Percentiles rank a stretch among this genome's conserved stretches.
Conservation (phyloP, 2,888 invertebrate species). For the Ormyrus pomaceus region DNA sequence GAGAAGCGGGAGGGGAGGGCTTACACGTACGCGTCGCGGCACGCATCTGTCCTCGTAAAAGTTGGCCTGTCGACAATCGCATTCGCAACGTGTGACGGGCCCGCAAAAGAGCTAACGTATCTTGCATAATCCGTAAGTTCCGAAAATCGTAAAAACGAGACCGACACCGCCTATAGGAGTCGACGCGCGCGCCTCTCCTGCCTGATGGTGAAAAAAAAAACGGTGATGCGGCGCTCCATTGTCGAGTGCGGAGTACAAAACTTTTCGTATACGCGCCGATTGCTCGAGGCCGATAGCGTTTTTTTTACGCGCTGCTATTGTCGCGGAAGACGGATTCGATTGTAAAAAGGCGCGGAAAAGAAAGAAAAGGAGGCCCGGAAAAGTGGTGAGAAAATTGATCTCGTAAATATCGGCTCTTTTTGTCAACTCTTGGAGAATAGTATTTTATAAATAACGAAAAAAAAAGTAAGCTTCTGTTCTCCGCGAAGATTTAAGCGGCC, state of each 20-base stretch:
- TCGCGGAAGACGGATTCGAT: background rate
- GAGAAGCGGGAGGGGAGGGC: background rate
- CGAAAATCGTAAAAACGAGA: conserved; percentile 41
- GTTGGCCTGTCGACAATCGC: conserved; percentile 43
- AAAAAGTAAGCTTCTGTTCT: background rate
- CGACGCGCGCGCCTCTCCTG: background rate
- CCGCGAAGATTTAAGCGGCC: conserved; percentile 41
- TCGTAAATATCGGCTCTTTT: conserved; percentile 33
- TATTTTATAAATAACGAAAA: conserved; percentile 46
- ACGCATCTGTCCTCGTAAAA: conserved; percentile 56
- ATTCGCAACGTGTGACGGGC: conserved; percentile 39
- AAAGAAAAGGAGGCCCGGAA: background rate
- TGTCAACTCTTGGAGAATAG: conserved; percentile 1
- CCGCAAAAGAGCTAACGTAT: conserved; percentile 3
- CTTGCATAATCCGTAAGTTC: conserved; percentile 51
- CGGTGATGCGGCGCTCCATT: background rate
- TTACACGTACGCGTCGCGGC: too few relatives aligned
- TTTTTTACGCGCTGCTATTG: background rate
- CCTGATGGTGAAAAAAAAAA: background rate
- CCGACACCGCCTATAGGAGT: background rate
- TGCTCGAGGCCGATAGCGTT: conserved; percentile 1
- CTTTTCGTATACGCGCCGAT: conserved; percentile 14
- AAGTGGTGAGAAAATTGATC: conserved; percentile 46
- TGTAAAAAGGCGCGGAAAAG: background rate
- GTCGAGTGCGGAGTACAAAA: background rate